phyloP scores from a whole-genome alignment of 2,113 vertebrate genomes.

The Cryptotis parvus region DNA sequence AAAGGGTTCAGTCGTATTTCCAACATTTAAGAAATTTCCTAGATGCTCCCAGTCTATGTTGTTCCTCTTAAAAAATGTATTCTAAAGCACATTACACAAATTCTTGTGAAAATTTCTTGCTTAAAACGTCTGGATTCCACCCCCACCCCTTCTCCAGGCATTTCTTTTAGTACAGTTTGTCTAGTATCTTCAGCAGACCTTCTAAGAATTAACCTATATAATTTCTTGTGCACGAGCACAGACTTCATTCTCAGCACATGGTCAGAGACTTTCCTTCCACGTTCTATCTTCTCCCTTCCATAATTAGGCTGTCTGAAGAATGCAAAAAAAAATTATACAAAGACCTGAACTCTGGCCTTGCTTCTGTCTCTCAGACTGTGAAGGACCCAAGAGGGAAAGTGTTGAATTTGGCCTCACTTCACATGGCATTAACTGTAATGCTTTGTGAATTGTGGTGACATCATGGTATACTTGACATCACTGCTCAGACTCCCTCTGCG shows the following conservation, averaged over 20 bases:
- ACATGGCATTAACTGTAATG: constrained; percentile 78
- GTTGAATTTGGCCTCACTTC: constrained; percentile 79
- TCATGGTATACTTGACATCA: constrained; percentile 80
- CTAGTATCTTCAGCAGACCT: constrained; percentile 62
- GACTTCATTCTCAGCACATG: constrained; percentile 70
- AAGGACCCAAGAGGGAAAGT: constrained; percentile 79
- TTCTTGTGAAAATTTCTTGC: constrained; percentile 47
- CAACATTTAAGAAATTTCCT: constrained; percentile 37
- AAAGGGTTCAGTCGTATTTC: constrained; percentile 22
- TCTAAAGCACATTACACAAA: constrained; percentile 60
- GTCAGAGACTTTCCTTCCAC: constrained; percentile 59
- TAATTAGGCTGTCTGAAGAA: constrained; percentile 77
- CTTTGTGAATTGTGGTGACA: constrained; percentile 82
- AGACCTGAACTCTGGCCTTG: constrained; percentile 66
- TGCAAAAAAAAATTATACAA: constrained; percentile 79
- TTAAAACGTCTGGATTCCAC: constrained; percentile 18
- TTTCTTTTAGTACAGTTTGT: constrained; percentile 73
- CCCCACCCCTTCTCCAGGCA: background rate
- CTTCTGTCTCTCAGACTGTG: constrained; percentile 77
- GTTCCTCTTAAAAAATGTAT: constrained; percentile 59
- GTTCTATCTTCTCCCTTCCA: constrained; percentile 71
- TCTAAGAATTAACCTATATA: constrained; percentile 58
- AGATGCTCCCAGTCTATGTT: constrained; percentile 58
- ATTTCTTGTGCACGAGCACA: constrained; percentile 35
- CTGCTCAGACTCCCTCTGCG: constrained; percentile 75